phyloP scores from a whole-genome alignment of 2,888 invertebrate species.

The Oxyteleia sp. region DNA sequence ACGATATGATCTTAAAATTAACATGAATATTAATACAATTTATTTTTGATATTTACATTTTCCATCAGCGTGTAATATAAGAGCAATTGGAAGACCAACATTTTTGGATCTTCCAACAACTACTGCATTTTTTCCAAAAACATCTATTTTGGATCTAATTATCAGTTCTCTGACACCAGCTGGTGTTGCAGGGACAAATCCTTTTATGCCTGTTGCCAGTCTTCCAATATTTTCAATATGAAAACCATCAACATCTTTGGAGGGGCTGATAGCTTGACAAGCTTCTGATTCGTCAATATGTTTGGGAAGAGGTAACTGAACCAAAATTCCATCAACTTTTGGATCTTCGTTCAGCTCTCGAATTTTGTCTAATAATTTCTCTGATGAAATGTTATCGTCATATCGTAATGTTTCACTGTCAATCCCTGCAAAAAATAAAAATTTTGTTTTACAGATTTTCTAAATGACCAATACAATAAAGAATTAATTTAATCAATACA shows the following conservation, averaged over 20 bases:
- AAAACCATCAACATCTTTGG: constrained; percentile 97
- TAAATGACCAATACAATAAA: too few species aligned
- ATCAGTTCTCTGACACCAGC: constrained; percentile 87
- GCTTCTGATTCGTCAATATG: constrained; percentile 92
- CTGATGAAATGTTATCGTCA: constrained; percentile 89
- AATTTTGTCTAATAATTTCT: constrained; percentile 91
- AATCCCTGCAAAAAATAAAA: constrained; percentile 88
- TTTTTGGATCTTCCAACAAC: constrained; percentile 97
- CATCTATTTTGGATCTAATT: constrained; percentile 90
- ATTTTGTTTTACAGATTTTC: too few species aligned
- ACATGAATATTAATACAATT: too few species aligned
- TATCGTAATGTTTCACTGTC: constrained; percentile 91
- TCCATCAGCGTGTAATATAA: constrained; percentile 94
- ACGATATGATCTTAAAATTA: too few species aligned
- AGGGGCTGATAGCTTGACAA: constrained; percentile 93
- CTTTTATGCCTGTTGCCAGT: constrained; percentile 90
- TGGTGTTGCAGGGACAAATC: constrained; percentile 85
- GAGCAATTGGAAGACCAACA: constrained; percentile 96
- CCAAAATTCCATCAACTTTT: constrained; percentile 93
- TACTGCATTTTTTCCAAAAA: constrained; percentile 95
- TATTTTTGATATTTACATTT: constrained; percentile 88
- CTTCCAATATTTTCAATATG: constrained; percentile 94
- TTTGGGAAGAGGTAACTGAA: constrained; percentile 94
- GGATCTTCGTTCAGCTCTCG: constrained; percentile 91
- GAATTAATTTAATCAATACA: too few species aligned